Base-by-base conservation (phyloP, 2,888 invertebrate species). In the Lycocerus yunnanus region DNA sequence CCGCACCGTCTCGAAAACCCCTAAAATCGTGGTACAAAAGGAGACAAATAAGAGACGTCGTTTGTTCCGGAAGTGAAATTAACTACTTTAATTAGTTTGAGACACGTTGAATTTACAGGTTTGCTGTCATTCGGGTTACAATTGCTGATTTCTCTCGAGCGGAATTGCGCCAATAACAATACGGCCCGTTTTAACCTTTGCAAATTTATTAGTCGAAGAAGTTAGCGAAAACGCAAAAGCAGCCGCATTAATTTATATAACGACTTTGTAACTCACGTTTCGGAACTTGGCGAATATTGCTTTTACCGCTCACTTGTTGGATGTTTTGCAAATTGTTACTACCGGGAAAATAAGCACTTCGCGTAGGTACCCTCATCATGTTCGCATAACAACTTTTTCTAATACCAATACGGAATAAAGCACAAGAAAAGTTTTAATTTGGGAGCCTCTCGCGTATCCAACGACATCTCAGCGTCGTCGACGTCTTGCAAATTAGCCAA, bases 11-110 rank as follows among this genome's bases (percentile, higher is more conserved):
- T 82, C 81, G 80, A 74, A 76, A 69, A 61, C 78, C 71, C 66
- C 69, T 78, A 77, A 79, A 77, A 79, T 74, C 72, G 79, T 80
- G 80, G 81, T 82, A 81, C 83, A 77, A 80, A 80, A 83, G 81
- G 82, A 84, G 84, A 85, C 84, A 84, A 86, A 83, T 86, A 86
- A 87, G 86, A 85, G 84, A 81, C 79, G 83, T 82, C 86, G 85
- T 87, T 86, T 84, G 86, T 86, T 87, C 85, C 85, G 86, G 85
- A 84, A 85, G 81, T 83, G 84, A 84, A 87, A 87, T 87, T 87
- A 87, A 87, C 87, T 87, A 85, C 86, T 87, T 87, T 87, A 87
- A 87, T 87, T 87, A 87, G 86, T 86, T 86, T 83, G 86, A 85
- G 86, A 86, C 87, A 86, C 85, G 86, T 86, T 86, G 84, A 86